These are phyloP conservation scores for Pleuronectes platessa DNA, from an alignment of 2,113 vertebrate species.

Conservation along the genomic window DNA sequence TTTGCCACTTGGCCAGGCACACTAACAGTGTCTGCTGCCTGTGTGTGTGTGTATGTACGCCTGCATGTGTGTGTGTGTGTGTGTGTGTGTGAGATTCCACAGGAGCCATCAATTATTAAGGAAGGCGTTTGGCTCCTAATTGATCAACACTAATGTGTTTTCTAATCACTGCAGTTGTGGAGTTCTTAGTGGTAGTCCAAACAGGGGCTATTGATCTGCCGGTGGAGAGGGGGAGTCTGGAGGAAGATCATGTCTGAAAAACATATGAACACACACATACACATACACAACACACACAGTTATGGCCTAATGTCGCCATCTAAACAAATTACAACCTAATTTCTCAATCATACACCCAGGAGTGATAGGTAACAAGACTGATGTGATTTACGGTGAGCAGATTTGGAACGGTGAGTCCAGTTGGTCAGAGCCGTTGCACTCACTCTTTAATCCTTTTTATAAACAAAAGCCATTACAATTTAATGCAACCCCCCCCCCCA, in stretches of 20 bases:
- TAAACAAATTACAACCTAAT: constrained; percentile 61
- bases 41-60: constrained; percentile 62
- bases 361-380: constrained; percentile 22
- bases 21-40: constrained; percentile 85
- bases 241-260: constrained; percentile 65
- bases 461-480: constrained; percentile 73
- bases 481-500: constrained; percentile 47
- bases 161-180: constrained; percentile 99
- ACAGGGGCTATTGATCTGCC: constrained; percentile 94
- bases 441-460: constrained; percentile 54
- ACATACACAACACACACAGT: constrained; percentile 6
- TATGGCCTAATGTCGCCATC: constrained; percentile 55
- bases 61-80: constrained; percentile 51
- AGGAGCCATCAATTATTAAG: constrained; percentile 97
- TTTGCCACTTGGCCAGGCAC: constrained; percentile 81
- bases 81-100: constrained; percentile 88
- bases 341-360: constrained; percentile 22
- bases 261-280: constrained; percentile 17
- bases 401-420: constrained; percentile 16
- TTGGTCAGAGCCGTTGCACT: constrained; percentile 16
- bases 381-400: constrained; percentile 25
- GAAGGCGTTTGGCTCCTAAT: constrained; percentile 96
- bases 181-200: constrained; percentile 98
- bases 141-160: constrained; percentile 99
- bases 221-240: constrained; percentile 45